phyloP scores from a whole-genome alignment of 2,113 vertebrate genomes.

The Ictidomys tridecemlineatus region DNA sequence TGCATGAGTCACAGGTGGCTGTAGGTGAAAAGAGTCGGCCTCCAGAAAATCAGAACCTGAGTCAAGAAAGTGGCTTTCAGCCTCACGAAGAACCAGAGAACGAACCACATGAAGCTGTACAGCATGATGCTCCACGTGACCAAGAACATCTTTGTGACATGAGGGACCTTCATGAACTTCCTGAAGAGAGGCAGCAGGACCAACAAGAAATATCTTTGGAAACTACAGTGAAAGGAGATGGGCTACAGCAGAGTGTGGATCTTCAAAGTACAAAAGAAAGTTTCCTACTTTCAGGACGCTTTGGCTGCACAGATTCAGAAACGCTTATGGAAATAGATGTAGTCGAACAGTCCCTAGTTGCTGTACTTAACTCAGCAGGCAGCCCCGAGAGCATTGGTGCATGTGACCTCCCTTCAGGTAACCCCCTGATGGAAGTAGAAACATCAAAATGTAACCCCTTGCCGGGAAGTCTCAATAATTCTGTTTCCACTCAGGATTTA shows the following conservation, averaged over 20 bases:
- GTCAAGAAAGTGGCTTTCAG: not conserved
- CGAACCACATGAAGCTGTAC: constrained; percentile 20
- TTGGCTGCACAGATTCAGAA: constrained; percentile 62
- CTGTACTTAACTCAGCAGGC: not conserved
- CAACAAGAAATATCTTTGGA: constrained; percentile 42
- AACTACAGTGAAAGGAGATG: not conserved
- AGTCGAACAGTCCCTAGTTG: constrained; percentile 58
- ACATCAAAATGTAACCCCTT: constrained; percentile 16
- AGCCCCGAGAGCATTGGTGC: fast-evolving
- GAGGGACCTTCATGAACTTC: constrained; percentile 45
- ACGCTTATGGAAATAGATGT: constrained; percentile 85
- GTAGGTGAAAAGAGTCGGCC: not conserved
- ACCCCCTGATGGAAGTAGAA: constrained; percentile 81
- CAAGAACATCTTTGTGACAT: not conserved
- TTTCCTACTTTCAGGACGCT: not conserved
- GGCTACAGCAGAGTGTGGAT: not conserved
- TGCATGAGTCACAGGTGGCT: not conserved
- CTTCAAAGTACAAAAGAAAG: not conserved
- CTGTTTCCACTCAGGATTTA: not conserved
- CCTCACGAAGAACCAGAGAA: constrained; percentile 28
- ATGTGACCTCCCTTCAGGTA: not conserved
- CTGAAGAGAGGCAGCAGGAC: constrained; percentile 35
- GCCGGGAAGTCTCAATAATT: constrained; percentile 2
- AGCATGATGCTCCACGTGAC: not conserved
- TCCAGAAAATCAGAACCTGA: constrained; percentile 56